Conservation (phyloP, 2,888 invertebrate genomes). For the Meloe dianella region DNA sequence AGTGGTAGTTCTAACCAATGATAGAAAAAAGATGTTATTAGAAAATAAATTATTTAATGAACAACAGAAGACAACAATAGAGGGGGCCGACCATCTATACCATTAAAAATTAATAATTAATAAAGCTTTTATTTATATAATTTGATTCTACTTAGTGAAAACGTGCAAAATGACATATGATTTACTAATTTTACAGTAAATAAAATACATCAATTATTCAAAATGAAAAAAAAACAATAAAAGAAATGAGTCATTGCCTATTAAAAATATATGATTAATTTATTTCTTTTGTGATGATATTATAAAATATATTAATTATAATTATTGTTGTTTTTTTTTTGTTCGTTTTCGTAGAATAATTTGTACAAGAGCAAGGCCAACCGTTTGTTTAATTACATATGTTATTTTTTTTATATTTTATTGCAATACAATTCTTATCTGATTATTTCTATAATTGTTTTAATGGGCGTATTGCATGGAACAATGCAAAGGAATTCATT, state of each 20-base stretch:
- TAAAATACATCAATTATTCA: not conserved
- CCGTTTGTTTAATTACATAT: slow-evolving; percentile 6
- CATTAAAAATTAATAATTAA: slow-evolving; percentile 7
- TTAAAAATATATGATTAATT: not conserved
- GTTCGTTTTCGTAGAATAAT: not conserved
- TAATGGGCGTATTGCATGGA: slow-evolving; percentile 8
- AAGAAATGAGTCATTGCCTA: not conserved
- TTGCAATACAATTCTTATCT: slow-evolving; percentile 3
- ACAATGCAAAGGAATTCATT: slow-evolving; percentile 10
- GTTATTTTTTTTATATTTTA: slow-evolving; percentile 1
- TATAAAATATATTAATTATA: not conserved
- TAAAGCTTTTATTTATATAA: slow-evolving; percentile 2
- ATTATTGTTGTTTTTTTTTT: not conserved
- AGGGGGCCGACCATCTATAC: not conserved
- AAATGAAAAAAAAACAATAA: too few relatives aligned
- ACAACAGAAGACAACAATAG: not conserved
- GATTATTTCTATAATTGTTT: slow-evolving; percentile 1
- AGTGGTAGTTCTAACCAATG: slow-evolving; percentile 27
- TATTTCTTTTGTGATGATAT: not conserved
- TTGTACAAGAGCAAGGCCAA: slow-evolving; percentile 7
- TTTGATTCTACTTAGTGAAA: not conserved
- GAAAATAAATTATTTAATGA: not conserved
- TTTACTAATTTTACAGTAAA: not conserved
- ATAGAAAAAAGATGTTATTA: slow-evolving; percentile 1
- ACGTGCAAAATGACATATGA: not conserved